Evolutionary conservation across 2,113 vertebrate species (phyloP), one percentile per base, ranked within the genome.

Genomic region (Amblyornis subalaris): DNA sequence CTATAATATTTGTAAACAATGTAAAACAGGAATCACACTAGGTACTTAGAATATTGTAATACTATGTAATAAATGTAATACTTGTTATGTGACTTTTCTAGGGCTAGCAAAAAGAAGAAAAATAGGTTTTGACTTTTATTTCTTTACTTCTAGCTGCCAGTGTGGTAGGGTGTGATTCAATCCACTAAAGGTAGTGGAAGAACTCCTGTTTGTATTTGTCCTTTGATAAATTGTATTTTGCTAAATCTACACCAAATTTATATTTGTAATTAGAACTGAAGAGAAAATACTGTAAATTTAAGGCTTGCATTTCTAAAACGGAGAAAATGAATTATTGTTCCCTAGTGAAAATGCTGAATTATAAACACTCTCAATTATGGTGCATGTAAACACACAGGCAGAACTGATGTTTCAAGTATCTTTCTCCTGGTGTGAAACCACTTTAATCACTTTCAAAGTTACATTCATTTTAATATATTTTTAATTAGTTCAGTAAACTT

Each of bases 401-500:
- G 51, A 85, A 91, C 8, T 83, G 54, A 91, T 80, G 35, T 62
- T 88, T 91, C 50, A 76, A 89, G 57, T 58, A 35, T 82, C 77
- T 85, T 95, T 78, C 23, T 93, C 24, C 51, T 89, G 45, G 35
- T 83, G 12, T 78, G 80, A 92, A 95, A 53, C 36, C n/a, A 22
- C 45, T 94, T 87, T 89, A 95, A 91, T 93, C 24, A 76, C 64
- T 83, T 91, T 36, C 6, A 79, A 85, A 76, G 90, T 83, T 44
- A 58, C 54, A 93, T 88, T 84, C 65, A 70, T 91, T 86, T 86
- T 87, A 81, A 91, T 87, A 42, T 84, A 53, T 73, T 93, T 92
- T 95, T 90, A 87, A 82, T 91, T 93, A 65, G 21, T 85, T 92
- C 77, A 58, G 87, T 93, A 85, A 91, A 93, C 70, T 76, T 84